A percentile compares a stretch with the other conserved stretches of the same genome.
Conservation (phyloP, 2,888 invertebrate genomes). For the Brachyopa scutellaris region DNA sequence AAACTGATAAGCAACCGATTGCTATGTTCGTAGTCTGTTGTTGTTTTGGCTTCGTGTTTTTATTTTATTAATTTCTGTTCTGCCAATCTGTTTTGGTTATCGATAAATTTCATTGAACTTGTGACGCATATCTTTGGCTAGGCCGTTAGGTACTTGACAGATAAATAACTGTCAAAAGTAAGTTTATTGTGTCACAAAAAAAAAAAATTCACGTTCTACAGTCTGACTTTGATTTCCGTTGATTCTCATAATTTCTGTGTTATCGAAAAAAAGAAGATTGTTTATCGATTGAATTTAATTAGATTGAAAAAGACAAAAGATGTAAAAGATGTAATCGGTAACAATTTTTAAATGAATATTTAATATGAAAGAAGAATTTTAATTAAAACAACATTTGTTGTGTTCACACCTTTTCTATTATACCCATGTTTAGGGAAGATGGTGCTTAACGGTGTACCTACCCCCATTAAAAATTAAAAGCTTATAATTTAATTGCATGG, state of each 20-base stretch:
- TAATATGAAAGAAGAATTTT: too few species aligned
- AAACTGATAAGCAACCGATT: constrained; percentile 2
- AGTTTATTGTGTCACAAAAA: too few species aligned
- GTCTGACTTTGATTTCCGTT: too few species aligned
- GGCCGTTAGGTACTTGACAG: not conserved
- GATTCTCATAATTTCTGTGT: too few species aligned
- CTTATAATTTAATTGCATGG: constrained; percentile 12
- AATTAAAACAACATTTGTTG: constrained; percentile 31
- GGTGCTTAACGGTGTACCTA: not conserved
- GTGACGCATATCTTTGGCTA: not conserved
- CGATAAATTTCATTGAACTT: constrained; percentile 5
- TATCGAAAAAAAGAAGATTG: constrained; percentile 1
- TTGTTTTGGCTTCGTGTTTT: not conserved
- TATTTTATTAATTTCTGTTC: not conserved
- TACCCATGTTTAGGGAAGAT: not conserved
- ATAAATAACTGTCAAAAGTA: constrained; percentile 21
- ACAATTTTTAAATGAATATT: too few species aligned
- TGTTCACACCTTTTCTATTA: constrained; percentile 7
- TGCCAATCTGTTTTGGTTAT: not conserved
- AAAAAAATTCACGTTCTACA: too few species aligned
- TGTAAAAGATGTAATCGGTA: not conserved
- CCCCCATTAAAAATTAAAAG: constrained; percentile 14
- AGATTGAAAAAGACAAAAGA: not conserved
- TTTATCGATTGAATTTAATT: constrained; percentile 15
- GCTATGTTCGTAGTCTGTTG: not conserved